phyloP scores from a whole-genome alignment of 2,113 vertebrate genomes.

The Silurus asotus region DNA sequence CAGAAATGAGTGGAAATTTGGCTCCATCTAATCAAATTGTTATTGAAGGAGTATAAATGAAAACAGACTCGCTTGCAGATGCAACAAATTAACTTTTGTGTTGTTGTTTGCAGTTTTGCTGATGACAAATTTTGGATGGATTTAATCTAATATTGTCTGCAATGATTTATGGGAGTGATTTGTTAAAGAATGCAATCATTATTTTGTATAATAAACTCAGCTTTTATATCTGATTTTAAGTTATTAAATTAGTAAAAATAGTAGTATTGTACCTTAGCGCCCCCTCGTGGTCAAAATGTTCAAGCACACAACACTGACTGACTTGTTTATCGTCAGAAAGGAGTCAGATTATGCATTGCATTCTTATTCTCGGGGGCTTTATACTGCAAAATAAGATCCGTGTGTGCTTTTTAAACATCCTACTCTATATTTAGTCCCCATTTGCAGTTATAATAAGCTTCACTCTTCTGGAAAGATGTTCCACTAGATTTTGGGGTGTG shows the following conservation, averaged over 20 bases:
- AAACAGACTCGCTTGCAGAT: conserved; percentile 53
- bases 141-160: neutral
- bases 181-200: neutral
- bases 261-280: conserved; percentile 34
- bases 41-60: conserved; percentile 59
- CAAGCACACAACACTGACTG: neutral
- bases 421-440: no score
- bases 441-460: no score
- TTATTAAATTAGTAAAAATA: neutral
- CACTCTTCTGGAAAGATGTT: no score
- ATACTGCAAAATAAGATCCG: no score
- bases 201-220: neutral
- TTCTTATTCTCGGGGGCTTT: neutral
- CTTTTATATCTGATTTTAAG: neutral
- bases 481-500: no score
- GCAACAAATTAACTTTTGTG: conserved; percentile 13
- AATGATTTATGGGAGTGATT: neutral
- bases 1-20: conserved; percentile 62
- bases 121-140: neutral
- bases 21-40: conserved; percentile 50
- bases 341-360: neutral
- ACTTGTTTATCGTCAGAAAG: neutral
- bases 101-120: conserved; percentile 8
- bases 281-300: conserved; percentile 59
- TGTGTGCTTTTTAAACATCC: no score